Percentiles rank a stretch among this genome's conserved stretches.
phyloP scores from a whole-genome alignment of 1,140 invertebrate species.

The Scaptodrosophila lebanonensis region DNA sequence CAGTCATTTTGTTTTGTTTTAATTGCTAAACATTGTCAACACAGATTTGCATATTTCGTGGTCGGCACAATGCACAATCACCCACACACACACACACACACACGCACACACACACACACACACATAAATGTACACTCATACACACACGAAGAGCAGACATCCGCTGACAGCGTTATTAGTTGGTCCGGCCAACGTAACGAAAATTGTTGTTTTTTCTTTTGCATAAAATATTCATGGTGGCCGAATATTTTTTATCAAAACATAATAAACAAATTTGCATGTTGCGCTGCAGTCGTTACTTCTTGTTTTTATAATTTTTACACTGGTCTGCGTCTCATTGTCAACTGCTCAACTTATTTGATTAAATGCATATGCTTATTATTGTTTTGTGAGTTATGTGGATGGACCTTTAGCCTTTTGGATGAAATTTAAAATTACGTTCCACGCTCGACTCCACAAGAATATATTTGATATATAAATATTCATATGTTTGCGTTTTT shows the following conservation, averaged over 20 bases:
- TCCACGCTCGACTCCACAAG: slow-evolving; percentile 37
- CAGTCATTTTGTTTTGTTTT: slow-evolving; percentile 43
- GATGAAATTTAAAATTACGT: slow-evolving; percentile 41
- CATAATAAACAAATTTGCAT: slow-evolving; percentile 72
- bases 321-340: slow-evolving; percentile 17
- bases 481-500: no score
- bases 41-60: slow-evolving; percentile 66
- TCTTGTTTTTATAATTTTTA: slow-evolving; percentile 22
- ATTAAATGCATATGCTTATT: slow-evolving; percentile 39
- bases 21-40: slow-evolving; percentile 68
- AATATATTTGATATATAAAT: no score
- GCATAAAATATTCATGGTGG: slow-evolving; percentile 61
- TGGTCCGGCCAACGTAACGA: slow-evolving; percentile 23
- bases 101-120: no score
- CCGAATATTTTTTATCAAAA: slow-evolving; percentile 60
- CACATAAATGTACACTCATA: no score
- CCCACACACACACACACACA: no score
- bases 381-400: slow-evolving; percentile 1
- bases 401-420: slow-evolving; percentile 10
- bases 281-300: slow-evolving; percentile 14
- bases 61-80: no score
- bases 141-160: slow-evolving; percentile 17
- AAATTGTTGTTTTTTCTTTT: slow-evolving; percentile 32
- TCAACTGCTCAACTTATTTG: slow-evolving; percentile 37
- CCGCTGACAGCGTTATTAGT: slow-evolving; percentile 66